Percentiles rank a stretch among this genome's conserved stretches.
Evolutionary conservation across 2,113 vertebrate species (phyloP).

Genomic region (Brachypteracias leptosomus): DNA sequence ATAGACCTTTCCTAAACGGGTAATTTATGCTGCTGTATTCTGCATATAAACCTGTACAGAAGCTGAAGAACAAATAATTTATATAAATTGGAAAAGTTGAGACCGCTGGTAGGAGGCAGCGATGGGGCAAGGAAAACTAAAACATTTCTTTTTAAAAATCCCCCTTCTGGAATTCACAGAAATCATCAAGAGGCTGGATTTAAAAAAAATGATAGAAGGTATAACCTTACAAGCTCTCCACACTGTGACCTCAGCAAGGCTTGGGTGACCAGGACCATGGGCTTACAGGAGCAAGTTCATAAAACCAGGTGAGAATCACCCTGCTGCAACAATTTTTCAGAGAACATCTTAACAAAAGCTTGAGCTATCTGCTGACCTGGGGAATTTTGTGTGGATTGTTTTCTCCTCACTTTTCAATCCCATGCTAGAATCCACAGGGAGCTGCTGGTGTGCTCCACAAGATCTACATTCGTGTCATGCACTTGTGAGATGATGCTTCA

Average conservation of each 20-base stretch:
- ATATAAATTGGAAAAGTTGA: not conserved
- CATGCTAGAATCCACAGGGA: not conserved
- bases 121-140: not conserved
- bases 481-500: not conserved
- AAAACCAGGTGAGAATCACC: not conserved
- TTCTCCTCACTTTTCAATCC: not conserved
- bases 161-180: not conserved
- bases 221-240: not conserved
- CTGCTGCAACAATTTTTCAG: not conserved
- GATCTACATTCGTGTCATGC: not conserved
- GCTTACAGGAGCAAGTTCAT: not conserved
- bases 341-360: not conserved
- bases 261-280: accelerated
- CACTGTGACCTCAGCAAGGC: accelerated
- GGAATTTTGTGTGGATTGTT: not conserved
- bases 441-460: accelerated
- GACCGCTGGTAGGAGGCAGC: not conserved
- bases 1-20: not conserved
- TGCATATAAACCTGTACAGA: not conserved
- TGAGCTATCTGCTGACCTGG: no score
- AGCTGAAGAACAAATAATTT: not conserved
- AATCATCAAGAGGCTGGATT: not conserved
- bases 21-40: not conserved
- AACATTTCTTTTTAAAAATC: not conserved
- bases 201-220: not conserved